Evolutionary conservation across 2,888 invertebrate genomes (phyloP).

Genomic region (Drosophila engyochracea): DNA sequence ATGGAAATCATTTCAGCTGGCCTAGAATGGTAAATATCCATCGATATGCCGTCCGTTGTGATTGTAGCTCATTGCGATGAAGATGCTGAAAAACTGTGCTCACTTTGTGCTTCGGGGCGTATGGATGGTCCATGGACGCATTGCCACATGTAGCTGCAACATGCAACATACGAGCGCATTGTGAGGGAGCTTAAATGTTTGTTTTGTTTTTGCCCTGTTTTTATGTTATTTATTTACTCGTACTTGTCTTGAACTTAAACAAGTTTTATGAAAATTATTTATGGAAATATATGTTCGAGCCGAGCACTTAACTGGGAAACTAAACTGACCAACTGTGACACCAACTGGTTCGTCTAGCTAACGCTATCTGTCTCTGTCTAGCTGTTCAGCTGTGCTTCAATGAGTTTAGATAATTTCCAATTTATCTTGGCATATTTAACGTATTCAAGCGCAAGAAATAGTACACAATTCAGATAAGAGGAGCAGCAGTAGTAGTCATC

Average conservation of each 20-base stretch:
- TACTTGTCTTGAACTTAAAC: slow-evolving; percentile 56
- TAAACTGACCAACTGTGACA: neutral
- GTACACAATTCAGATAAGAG: slow-evolving; percentile 10
- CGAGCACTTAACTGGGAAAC: slow-evolving; percentile 1
- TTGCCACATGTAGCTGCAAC: slow-evolving; percentile 34
- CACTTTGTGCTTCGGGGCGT: neutral
- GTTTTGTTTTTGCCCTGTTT: slow-evolving; percentile 3
- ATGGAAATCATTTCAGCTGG: neutral
- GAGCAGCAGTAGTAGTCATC: neutral
- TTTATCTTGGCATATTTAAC: slow-evolving; percentile 54
- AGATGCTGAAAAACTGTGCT: slow-evolving; percentile 49
- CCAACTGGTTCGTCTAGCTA: neutral
- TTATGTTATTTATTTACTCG: slow-evolving; percentile 64
- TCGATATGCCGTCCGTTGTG: slow-evolving; percentile 16
- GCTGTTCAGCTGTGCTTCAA: neutral
- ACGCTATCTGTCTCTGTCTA: neutral
- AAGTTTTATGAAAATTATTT: slow-evolving; percentile 73
- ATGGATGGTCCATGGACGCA: slow-evolving; percentile 1
- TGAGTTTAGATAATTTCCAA: slow-evolving; percentile 50
- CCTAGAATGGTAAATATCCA: neutral
- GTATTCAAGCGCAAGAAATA: slow-evolving; percentile 64
- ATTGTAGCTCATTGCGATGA: slow-evolving; percentile 31
- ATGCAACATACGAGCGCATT: slow-evolving; percentile 4
- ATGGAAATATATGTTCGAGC: slow-evolving; percentile 45
- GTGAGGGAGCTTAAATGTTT: slow-evolving; percentile 6